Evolutionary conservation across 2,797 vertebrate species (phyloP).

Genomic region (Octomys mimax): DNA sequence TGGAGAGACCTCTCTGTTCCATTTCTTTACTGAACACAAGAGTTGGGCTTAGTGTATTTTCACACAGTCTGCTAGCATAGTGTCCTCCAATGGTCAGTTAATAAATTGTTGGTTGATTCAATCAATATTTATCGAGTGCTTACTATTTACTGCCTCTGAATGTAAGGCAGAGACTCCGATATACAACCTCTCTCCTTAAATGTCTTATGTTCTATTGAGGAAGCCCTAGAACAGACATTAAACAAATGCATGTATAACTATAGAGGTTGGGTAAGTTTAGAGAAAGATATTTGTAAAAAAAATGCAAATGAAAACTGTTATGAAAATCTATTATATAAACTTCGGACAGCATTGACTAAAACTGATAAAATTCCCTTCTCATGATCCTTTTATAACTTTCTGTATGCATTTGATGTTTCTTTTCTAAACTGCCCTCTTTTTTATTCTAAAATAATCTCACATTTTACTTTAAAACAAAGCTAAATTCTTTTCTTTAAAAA

Average conservation of each 20-base stretch:
- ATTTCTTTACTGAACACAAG: background rate
- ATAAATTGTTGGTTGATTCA: background rate
- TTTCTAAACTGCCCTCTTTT: background rate
- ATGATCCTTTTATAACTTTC: background rate
- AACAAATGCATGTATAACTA: background rate
- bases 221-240: background rate
- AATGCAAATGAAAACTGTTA: background rate
- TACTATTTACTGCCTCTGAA: background rate
- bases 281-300: background rate
- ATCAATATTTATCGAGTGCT: background rate
- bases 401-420: background rate
- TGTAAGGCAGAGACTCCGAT: background rate
- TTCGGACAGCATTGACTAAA: background rate
- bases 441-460: background rate
- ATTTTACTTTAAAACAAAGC: constrained; percentile 10
- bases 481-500: background rate
- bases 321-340: background rate
- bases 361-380: constrained; percentile 7
- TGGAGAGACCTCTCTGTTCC: background rate
- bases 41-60: background rate
- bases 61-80: background rate
- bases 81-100: background rate
- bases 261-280: background rate
- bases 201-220: background rate
- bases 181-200: background rate